Base-by-base conservation (phyloP, 1,140 invertebrate genomes). In the Pseudomyrmex sp. region DNA sequence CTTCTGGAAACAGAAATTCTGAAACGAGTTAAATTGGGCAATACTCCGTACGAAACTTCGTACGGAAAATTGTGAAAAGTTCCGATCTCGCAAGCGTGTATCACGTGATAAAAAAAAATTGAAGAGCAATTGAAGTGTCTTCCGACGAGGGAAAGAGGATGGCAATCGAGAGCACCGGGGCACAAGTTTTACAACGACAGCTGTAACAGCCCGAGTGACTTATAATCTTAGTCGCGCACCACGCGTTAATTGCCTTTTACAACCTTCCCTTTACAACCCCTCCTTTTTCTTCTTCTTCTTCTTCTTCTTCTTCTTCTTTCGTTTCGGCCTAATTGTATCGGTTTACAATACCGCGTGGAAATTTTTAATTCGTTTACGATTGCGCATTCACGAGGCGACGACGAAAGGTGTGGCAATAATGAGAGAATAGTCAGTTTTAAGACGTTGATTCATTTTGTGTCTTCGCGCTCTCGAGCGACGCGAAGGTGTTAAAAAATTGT, bases 361-460 rank as follows among this genome's bases (percentile, higher is more conserved):
- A 90, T 80, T 88, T 91, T 91, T 91, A 92, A 92, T 92, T 92
- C 90, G 88, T 93, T 93, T 92, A 93, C 90, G 90, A 91, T 90
- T 84, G 82, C 83, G 82, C 83, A 84, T 69, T 85, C 52, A 77
- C 82, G 61, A 88, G 56, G n/a, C 82, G 18, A 59, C 52, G n/a
- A 62, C 12, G 20, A 10, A 23, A 75, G 74, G 68, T 73, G 80
- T 83, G 54, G 54, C 54, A 48, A 68, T 50, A 48, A 35, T 7
- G 35, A 4, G 35, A 35, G 20, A 26, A 73, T 15, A 82, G 65
- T 61, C 54, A 65, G 68, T 82, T 84, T 77, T 74, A 59, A 68
- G 15, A 12, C 13, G 66, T 20, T 68, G 58, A 72, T 61, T 61
- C 86, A 68, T 56, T 18, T 18, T 26, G 75, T 35, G 62, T 80